Percentiles rank a stretch among this genome's conserved stretches.
phyloP scores from a whole-genome alignment of 1,140 invertebrate species.

The Bombus terrestris region DNA sequence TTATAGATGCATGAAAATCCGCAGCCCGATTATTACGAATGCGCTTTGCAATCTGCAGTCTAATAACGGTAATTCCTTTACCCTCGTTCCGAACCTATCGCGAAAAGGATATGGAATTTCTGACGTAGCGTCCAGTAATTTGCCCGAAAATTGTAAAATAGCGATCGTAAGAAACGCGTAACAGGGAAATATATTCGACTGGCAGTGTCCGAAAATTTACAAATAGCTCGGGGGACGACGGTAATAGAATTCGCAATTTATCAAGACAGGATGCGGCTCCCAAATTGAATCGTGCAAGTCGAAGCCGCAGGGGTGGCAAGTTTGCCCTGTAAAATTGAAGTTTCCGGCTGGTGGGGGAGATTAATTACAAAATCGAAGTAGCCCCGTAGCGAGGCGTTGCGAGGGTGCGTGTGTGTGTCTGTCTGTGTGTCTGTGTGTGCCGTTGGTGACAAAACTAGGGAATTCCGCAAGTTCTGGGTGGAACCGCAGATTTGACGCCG shows the following conservation, averaged over 20 bases:
- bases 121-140: too few relatives aligned
- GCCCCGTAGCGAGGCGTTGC: not conserved
- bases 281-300: conserved; percentile 41
- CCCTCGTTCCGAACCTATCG: too few relatives aligned
- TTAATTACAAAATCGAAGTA: conserved; percentile 42
- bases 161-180: too few relatives aligned
- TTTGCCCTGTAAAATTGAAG: conserved; percentile 22
- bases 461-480: not conserved
- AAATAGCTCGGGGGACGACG: not conserved
- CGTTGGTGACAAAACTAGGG: not conserved
- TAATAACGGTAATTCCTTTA: too few relatives aligned
- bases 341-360: conserved; percentile 3
- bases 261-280: not conserved
- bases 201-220: not conserved
- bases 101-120: too few relatives aligned
- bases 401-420: fast-evolving
- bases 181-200: not conserved
- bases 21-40: too few relatives aligned
- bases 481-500: conserved; percentile 7
- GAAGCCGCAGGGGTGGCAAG: conserved; percentile 22
- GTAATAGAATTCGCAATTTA: conserved; percentile 9
- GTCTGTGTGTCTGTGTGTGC: not conserved
- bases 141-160: too few relatives aligned
- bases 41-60: too few relatives aligned
- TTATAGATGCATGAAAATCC: too few relatives aligned